phyloP scores from a whole-genome alignment of 2,797 vertebrate genomes.

The Labroides dimidiatus region DNA sequence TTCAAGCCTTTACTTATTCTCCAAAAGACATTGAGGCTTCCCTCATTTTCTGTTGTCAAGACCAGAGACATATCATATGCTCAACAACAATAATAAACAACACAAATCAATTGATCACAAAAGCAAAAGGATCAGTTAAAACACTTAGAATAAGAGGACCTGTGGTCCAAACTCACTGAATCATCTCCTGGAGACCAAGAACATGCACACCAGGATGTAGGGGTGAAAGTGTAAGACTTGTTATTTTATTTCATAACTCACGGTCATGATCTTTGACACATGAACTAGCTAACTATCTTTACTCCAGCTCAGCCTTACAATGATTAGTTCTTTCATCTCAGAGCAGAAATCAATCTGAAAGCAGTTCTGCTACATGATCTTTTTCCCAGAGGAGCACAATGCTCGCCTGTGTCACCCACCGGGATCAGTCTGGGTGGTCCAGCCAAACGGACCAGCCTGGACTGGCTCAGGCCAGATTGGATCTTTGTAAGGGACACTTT shows the following conservation, averaged over 20 bases:
- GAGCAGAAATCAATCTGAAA: slow-evolving; percentile 49
- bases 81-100: no score
- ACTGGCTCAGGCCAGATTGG: slow-evolving; percentile 56
- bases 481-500: slow-evolving; percentile 61
- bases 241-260: neutral
- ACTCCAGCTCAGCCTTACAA: slow-evolving; percentile 33
- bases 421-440: slow-evolving; percentile 75
- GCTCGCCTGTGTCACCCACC: slow-evolving; percentile 66
- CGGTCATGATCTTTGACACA: slow-evolving; percentile 9
- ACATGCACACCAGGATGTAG: neutral
- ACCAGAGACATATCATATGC: no score
- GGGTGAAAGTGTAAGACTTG: neutral
- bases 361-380: slow-evolving; percentile 42
- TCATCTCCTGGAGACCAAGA: no score
- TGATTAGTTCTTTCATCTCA: slow-evolving; percentile 53
- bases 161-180: no score
- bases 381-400: slow-evolving; percentile 66
- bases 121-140: no score
- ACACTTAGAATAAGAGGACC: no score
- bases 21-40: no score
- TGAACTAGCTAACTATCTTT: slow-evolving; percentile 18
- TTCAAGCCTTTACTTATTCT: no score
- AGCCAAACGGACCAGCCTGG: neutral
- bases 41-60: no score
- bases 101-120: no score